Evolutionary conservation across 2,113 vertebrate species (phyloP), one percentile per base, ranked within the genome.

Genomic region (Takifugu bimaculatus): DNA sequence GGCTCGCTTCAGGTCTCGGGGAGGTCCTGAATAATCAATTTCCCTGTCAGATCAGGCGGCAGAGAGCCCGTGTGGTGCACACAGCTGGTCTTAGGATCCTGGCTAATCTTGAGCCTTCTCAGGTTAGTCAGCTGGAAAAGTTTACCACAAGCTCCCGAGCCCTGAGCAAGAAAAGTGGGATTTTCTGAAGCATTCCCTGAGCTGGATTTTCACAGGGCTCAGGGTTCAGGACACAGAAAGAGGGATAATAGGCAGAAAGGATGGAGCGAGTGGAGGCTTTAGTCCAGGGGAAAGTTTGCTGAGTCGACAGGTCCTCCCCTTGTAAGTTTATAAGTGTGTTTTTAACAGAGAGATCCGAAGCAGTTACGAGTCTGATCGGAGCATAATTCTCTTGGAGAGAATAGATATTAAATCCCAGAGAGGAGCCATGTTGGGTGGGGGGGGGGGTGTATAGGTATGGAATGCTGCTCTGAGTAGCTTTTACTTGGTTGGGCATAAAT

Each of bases 101-200:
- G 51, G 61, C 74, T 87, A 84, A 89, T 85, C 84, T 81, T 29
- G 26, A 85, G 74, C 65, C 74, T 63, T 82, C 74, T 80, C 78
- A 83, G 75, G 79, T 80, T 81, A 90, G 81, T 81, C 85, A 81
- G 72, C 73, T 82, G 81, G 78, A 88, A 87, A 87, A 81, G 76
- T 88, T 82, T 70, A 76, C 71, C 65, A 66, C 67, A 63, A 84
- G 79, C 75, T 70, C 64, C 54, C 51, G 20, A 55, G 77, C 74
- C 79, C 62, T 71, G 76, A 86, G 71, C 66, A 65, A 60, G 62
- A 74, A 78, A 74, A 83, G 70, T 42, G 53, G 84, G 81, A 84
- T 86, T 87, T 88, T 83, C 61, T 70, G 61, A 69, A 77, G 80
- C 69, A 69, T 74, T 84, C 67, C 68, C 71, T 83, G 78, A 85